Conservation (phyloP, 2,797 vertebrate species). For the Mus caroli region DNA sequence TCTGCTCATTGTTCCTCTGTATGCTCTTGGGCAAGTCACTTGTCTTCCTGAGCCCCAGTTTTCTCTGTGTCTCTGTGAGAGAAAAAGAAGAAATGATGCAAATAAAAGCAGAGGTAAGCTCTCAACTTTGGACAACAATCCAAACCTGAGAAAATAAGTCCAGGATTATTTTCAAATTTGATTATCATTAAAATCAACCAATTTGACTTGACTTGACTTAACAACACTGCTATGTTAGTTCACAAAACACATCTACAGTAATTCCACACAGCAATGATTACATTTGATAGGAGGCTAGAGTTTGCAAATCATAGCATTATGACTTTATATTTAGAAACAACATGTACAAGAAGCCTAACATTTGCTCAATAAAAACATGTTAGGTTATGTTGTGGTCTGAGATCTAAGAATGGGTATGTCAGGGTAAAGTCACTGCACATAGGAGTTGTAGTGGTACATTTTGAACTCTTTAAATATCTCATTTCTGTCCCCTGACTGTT, state of each 20-base stretch:
- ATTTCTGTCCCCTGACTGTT: not conserved
- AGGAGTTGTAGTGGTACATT: not conserved
- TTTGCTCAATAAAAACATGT: not conserved
- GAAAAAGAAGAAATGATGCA: not conserved
- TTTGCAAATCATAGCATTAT: slow-evolving; percentile 28
- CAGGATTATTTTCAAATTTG: not conserved
- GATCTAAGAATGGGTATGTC: not conserved
- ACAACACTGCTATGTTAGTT: not conserved
- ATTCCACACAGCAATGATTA: slow-evolving; percentile 7
- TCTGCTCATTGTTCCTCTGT: not conserved
- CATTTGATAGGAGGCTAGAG: not conserved
- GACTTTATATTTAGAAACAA: slow-evolving; percentile 46
- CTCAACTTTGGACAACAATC: not conserved
- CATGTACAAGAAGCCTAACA: not conserved
- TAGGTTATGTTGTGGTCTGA: not conserved
- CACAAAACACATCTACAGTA: not conserved
- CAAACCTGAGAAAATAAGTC: slow-evolving; percentile 31
- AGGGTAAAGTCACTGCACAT: not conserved
- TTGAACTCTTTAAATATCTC: not conserved
- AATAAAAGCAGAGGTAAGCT: not conserved
- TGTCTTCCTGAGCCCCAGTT: not conserved
- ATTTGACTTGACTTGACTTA: not conserved
- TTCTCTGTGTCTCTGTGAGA: not conserved
- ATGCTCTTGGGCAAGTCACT: not conserved
- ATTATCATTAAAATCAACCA: slow-evolving; percentile 19